Evolutionary conservation across 2,113 vertebrate species (phyloP).

Genomic region (Smithornis capensis): DNA sequence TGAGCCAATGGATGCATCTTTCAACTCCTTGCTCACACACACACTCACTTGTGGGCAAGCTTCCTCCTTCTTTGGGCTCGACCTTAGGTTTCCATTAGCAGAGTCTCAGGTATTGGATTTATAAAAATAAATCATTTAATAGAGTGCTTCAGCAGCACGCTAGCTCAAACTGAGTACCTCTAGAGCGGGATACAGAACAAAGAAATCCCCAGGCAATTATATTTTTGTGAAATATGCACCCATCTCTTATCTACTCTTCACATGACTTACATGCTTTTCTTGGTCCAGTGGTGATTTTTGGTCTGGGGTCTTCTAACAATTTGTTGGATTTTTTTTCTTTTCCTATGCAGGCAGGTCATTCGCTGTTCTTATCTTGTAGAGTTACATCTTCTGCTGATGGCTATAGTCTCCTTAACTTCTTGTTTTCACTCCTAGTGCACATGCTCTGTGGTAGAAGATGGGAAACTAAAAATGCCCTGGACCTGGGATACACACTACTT

Average conservation of each 20-base stretch:
- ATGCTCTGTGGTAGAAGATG: background rate
- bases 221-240: background rate
- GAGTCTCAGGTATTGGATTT: background rate
- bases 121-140: background rate
- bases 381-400: background rate
- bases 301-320: background rate
- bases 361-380: background rate
- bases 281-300: background rate
- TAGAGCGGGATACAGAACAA: background rate
- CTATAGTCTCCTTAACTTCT: background rate
- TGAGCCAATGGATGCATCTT: background rate
- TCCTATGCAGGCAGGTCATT: too few relatives aligned
- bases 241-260: background rate
- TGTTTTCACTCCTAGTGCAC: fast-evolving
- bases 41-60: background rate
- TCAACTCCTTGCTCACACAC: background rate
- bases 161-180: background rate
- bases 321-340: background rate
- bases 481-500: background rate
- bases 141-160: background rate
- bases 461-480: background rate
- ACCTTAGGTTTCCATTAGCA: too few relatives aligned
- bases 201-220: background rate
- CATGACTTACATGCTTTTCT: fast-evolving
- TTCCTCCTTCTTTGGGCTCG: background rate